Evolutionary conservation across 2,888 invertebrate genomes (phyloP).

Genomic region (Merodon equestris): DNA sequence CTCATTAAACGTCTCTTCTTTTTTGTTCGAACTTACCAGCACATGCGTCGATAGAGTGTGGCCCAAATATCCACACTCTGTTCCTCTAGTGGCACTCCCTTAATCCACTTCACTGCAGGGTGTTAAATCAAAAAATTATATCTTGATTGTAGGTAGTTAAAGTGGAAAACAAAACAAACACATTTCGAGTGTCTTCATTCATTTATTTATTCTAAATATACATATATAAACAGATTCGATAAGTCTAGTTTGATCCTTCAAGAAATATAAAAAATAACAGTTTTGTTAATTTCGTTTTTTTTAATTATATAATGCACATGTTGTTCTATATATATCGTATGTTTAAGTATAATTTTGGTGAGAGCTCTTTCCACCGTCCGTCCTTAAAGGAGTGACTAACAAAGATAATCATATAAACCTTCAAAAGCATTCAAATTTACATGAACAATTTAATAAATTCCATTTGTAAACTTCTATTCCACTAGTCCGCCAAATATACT

Average conservation of each 20-base stretch:
- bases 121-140: too few species aligned
- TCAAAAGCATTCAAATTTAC: conserved; percentile 12
- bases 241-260: conserved; percentile 28
- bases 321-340: conserved; percentile 25
- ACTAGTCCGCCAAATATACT: background rate
- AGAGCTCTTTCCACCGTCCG: conserved; percentile 52
- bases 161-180: background rate
- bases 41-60: too few species aligned
- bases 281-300: conserved; percentile 33
- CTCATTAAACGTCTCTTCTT: too few species aligned
- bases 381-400: conserved; percentile 12
- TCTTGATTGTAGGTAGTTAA: background rate
- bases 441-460: background rate
- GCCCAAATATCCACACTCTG: too few species aligned
- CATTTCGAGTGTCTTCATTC: conserved; percentile 11
- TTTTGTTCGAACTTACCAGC: too few species aligned
- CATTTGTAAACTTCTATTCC: too few species aligned
- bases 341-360: conserved; percentile 42
- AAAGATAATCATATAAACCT: conserved; percentile 24
- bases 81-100: too few species aligned
- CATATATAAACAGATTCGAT: conserved; percentile 35
- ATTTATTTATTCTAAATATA: conserved; percentile 21
- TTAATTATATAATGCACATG: conserved; percentile 61
- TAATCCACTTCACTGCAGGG: too few species aligned
- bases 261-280: conserved; percentile 64